These are phyloP conservation scores for Samia ricini DNA, from an alignment of 1,140 invertebrate species.

Conservation along the genomic window DNA sequence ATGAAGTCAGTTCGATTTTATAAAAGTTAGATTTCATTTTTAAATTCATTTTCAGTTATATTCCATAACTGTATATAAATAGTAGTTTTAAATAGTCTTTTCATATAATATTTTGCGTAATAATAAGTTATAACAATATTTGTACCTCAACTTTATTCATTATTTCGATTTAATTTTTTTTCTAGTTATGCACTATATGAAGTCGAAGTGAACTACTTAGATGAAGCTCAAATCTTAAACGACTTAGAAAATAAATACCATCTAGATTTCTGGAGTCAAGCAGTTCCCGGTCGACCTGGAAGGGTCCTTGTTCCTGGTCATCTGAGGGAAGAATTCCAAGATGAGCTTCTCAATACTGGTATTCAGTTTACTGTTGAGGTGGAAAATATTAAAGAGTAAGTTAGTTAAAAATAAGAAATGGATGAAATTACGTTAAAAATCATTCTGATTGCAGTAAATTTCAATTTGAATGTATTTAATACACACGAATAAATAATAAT, in stretches of 20 bases:
- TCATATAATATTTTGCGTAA: too few relatives aligned
- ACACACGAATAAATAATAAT: too few relatives aligned
- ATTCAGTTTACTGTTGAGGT: slow-evolving; percentile 19
- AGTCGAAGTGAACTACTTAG: slow-evolving; percentile 14
- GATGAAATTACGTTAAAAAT: too few relatives aligned
- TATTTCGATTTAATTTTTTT: slow-evolving; percentile 1
- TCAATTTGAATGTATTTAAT: neutral
- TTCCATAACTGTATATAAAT: too few relatives aligned
- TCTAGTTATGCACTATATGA: slow-evolving; percentile 23
- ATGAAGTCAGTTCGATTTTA: too few relatives aligned
- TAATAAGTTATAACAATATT: too few relatives aligned
- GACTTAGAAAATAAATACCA: slow-evolving; percentile 12
- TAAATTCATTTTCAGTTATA: too few relatives aligned
- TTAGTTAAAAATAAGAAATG: neutral
- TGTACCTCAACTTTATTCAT: too few relatives aligned
- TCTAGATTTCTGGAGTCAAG: slow-evolving; percentile 28
- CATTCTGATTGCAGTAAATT: neutral
- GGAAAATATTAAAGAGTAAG: slow-evolving; percentile 36
- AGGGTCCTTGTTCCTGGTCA: slow-evolving; percentile 18
- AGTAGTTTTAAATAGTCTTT: too few relatives aligned
- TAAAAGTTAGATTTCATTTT: too few relatives aligned
- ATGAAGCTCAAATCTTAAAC: slow-evolving; percentile 13
- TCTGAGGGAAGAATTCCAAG: slow-evolving; percentile 12
- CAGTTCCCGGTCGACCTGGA: slow-evolving; percentile 15
- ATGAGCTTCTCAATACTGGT: slow-evolving; percentile 14